Conservation (phyloP, 2,113 vertebrate genomes). For the Canis aureus region DNA sequence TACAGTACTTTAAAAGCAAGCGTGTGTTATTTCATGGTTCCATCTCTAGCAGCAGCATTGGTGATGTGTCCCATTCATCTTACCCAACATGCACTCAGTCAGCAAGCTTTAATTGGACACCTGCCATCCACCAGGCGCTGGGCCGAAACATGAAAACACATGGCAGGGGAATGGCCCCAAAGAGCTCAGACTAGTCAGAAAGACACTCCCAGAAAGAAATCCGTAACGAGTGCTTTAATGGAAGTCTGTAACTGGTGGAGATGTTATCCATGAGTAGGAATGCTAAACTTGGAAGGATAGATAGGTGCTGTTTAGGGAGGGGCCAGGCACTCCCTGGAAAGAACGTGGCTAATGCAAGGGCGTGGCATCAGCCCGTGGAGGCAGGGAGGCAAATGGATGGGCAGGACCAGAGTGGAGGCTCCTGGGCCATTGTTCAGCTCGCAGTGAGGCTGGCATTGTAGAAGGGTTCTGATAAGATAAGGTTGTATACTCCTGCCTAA, state of each 20-base stretch:
- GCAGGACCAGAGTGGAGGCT: neutral
- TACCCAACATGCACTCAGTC: neutral
- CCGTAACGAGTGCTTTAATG: neutral
- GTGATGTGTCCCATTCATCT: neutral
- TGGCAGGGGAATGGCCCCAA: rapidly evolving
- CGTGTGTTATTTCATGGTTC: neutral
- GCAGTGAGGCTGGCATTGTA: neutral
- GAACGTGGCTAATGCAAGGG: neutral
- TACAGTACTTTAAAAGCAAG: neutral
- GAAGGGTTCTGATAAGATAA: neutral
- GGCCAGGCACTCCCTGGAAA: neutral
- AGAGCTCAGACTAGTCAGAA: neutral
- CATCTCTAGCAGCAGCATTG: neutral
- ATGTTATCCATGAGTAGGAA: neutral
- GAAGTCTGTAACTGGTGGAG: neutral
- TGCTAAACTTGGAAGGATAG: neutral
- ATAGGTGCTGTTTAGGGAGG: no score
- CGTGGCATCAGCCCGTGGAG: neutral
- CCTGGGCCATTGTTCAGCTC: neutral
- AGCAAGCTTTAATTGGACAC: neutral
- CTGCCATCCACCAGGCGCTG: neutral
- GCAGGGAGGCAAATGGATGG: neutral
- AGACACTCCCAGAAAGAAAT: neutral
- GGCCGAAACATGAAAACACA: neutral
- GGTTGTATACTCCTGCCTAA: neutral